A percentile compares a stretch with the other conserved stretches of the same genome.
phyloP scores from a whole-genome alignment of 2,797 vertebrate genomes.

The Myotis pilosus region DNA sequence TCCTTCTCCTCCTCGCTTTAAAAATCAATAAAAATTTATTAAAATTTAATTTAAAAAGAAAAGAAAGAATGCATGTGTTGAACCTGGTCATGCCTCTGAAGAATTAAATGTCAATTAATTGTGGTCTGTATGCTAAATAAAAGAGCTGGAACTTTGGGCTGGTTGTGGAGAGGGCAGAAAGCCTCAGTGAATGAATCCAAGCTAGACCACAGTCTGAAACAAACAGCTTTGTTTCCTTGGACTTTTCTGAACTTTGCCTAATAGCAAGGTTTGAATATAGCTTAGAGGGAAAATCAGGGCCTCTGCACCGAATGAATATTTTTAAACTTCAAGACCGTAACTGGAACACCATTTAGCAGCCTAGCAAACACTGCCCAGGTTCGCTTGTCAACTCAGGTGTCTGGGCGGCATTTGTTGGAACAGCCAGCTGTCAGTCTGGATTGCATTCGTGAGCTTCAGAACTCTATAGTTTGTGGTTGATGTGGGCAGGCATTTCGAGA shows the following conservation, averaged over 20 bases:
- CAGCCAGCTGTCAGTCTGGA: background rate
- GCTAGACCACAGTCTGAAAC: background rate
- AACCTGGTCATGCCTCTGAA: background rate
- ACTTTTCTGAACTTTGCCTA: conserved; percentile 48
- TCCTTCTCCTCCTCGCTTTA: too few species aligned
- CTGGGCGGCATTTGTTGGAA: background rate
- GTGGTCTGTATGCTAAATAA: background rate
- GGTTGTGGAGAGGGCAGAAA: background rate
- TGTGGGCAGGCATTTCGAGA: conserved; percentile 64
- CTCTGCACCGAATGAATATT: background rate
- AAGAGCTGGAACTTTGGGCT: background rate
- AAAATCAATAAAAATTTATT: too few species aligned
- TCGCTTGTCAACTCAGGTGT: conserved; percentile 20
- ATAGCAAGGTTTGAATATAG: conserved; percentile 18
- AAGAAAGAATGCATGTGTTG: background rate
- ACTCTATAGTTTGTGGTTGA: conserved; percentile 39
- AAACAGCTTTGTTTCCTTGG: background rate
- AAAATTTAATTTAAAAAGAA: too few species aligned
- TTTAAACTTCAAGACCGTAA: conserved; percentile 9
- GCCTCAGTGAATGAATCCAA: background rate
- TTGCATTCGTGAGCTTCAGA: background rate
- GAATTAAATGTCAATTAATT: background rate
- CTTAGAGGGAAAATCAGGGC: background rate
- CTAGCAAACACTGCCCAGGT: background rate
- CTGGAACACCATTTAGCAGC: background rate